phyloP scores from a whole-genome alignment of 2,888 invertebrate genomes.

The Ypsolopha sequella region DNA sequence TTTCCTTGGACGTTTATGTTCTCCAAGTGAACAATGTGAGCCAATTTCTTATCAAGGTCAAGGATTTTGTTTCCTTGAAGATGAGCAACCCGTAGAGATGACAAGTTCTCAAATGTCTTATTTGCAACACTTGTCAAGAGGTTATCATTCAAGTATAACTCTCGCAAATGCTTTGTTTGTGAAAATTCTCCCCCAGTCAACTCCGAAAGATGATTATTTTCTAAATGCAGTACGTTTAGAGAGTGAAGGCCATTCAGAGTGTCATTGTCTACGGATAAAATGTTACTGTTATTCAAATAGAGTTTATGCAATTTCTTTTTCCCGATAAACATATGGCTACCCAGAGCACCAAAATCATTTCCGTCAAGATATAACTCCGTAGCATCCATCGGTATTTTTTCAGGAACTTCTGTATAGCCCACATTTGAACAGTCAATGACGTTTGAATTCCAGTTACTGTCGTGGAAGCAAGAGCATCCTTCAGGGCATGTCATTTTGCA shows the following conservation, averaged over 20 bases:
- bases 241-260: constrained; percentile 84
- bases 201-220: constrained; percentile 79
- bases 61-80: constrained; percentile 82
- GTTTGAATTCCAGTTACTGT: constrained; percentile 86
- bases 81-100: constrained; percentile 76
- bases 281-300: constrained; percentile 82
- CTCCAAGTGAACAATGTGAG: constrained; percentile 71
- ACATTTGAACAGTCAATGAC: constrained; percentile 85
- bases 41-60: constrained; percentile 76
- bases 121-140: constrained; percentile 78
- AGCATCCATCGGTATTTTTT: constrained; percentile 88
- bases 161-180: constrained; percentile 79
- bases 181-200: constrained; percentile 84
- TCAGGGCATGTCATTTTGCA: constrained; percentile 91
- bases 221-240: constrained; percentile 80
- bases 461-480: constrained; percentile 87
- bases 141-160: constrained; percentile 86
- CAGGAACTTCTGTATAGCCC: constrained; percentile 78
- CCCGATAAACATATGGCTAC: constrained; percentile 87
- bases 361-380: constrained; percentile 89
- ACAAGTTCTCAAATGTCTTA: constrained; percentile 80
- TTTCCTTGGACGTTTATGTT: constrained; percentile 79
- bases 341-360: constrained; percentile 79
- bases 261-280: constrained; percentile 79
- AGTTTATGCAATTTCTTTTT: constrained; percentile 83